Evolutionary conservation across 2,888 invertebrate species (phyloP), one percentile per base, ranked within the genome.

Genomic region (Tenthredo distinguenda): DNA sequence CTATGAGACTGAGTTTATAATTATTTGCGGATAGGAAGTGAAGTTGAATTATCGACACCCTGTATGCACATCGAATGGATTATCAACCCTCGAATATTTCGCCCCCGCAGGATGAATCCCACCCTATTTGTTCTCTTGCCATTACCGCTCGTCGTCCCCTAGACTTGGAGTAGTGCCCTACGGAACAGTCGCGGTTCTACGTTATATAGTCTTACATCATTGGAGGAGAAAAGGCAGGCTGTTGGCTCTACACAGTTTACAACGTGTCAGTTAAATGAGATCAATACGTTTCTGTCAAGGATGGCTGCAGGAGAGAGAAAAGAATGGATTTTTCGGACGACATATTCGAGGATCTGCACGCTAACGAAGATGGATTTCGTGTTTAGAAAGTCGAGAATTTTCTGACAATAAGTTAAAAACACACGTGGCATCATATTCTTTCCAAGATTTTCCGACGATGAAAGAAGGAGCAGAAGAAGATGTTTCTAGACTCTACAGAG

Each of bases 191-290:
- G 18, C 68, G 15, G 31, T 68, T 68, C 7, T 34, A 34, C 68
- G 21, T 34, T 34, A 68, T 68, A 68, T 34, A 18, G 68, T 34
- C 68, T 68, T 34, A 68, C 18, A 68, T 68, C 68, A 34, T 68
- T 68, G 18, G 68, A 62, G 68, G 34, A 18, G 68, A 34, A 68
- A 68, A 68, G 68, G 68, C 68, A 68, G 34, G 18, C 68, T 68
- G 68, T 68, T 18, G 68, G 68, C 34, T 31, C 68, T 68, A 68
- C 68, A 34, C 34, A 34, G 31, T 34, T 34, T 68, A 18, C 68
- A 68, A 68, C 34, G 68, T 34, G 34, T 68, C 18, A 34, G 68
- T 68, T 68, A 34, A 68, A 68, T 34, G 68, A 68, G 68, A 68
- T 68, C 68, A 34, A 68, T 68, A 68, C 68, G 34, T 34, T 18